Percentiles rank a stretch among this genome's conserved stretches.
Evolutionary conservation across 2,888 invertebrate genomes (phyloP).

Genomic region (Platycheirus albimanus): DNA sequence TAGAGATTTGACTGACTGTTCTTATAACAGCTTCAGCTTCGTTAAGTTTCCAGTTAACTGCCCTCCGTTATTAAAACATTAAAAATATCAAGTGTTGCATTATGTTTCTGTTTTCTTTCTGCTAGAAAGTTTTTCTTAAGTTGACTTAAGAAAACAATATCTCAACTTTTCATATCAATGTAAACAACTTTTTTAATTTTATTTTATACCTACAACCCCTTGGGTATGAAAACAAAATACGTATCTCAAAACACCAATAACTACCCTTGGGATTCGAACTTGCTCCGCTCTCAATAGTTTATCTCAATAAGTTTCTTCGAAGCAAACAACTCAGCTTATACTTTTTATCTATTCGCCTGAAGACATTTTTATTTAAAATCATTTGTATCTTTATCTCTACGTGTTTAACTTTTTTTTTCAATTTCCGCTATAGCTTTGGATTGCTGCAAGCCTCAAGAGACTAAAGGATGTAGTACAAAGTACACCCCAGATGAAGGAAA

Average conservation of each 20-base stretch:
- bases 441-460: conserved; percentile 48
- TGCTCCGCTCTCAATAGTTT: conserved; percentile 6
- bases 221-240: conserved; percentile 9
- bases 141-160: neutral
- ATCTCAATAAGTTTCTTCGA: neutral
- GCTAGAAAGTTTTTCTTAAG: neutral
- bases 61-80: too few relatives aligned
- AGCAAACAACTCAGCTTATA: conserved; percentile 1
- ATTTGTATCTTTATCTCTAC: conserved; percentile 33
- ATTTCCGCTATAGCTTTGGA: conserved; percentile 58
- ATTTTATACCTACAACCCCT: neutral
- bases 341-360: conserved; percentile 26
- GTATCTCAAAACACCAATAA: conserved; percentile 14
- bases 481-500: conserved; percentile 30
- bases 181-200: conserved; percentile 24
- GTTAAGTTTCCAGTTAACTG: too few relatives aligned
- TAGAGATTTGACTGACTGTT: too few relatives aligned
- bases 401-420: conserved; percentile 62
- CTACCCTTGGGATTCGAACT: conserved; percentile 1
- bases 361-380: conserved; percentile 33
- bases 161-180: neutral
- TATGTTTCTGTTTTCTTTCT: too few relatives aligned
- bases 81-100: too few relatives aligned
- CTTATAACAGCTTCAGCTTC: too few relatives aligned
- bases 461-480: neutral